Percentiles rank a stretch among this genome's conserved stretches.
Evolutionary conservation across 2,888 invertebrate species (phyloP).

Genomic region (Brachynemurus nebulosus): DNA sequence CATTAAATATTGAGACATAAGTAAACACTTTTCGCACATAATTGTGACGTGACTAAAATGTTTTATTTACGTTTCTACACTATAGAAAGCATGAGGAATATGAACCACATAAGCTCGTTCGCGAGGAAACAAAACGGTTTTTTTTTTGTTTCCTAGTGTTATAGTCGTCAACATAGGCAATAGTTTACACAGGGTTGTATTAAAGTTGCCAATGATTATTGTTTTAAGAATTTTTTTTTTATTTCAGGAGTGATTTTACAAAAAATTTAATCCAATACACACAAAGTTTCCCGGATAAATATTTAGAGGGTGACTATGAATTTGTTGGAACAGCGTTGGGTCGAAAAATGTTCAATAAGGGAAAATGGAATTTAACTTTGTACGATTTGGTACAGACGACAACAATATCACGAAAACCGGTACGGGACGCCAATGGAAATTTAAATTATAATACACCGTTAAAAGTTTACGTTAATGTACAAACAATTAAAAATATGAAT

Average conservation of each 20-base stretch:
- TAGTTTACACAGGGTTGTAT: too few relatives aligned
- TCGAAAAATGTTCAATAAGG: slow-evolving; percentile 43
- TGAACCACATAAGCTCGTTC: too few relatives aligned
- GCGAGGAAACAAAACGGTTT: too few relatives aligned
- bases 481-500: slow-evolving; percentile 62
- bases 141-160: neutral
- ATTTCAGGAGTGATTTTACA: slow-evolving; percentile 46
- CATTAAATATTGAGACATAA: too few relatives aligned
- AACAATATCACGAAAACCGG: slow-evolving; percentile 41
- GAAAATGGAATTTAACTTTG: slow-evolving; percentile 61
- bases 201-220: too few relatives aligned
- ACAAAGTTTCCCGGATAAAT: slow-evolving; percentile 73
- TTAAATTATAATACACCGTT: slow-evolving; percentile 28
- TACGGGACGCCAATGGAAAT: slow-evolving; percentile 27
- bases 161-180: too few relatives aligned
- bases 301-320: slow-evolving; percentile 52
- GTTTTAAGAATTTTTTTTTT: neutral
- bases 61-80: too few relatives aligned
- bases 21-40: too few relatives aligned
- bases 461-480: slow-evolving; percentile 55
- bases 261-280: slow-evolving; percentile 55
- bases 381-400: slow-evolving; percentile 53
- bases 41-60: too few relatives aligned
- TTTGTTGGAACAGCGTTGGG: slow-evolving; percentile 49
- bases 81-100: too few relatives aligned